Conservation (phyloP, 2,888 invertebrate species). For the Acleris literana region DNA sequence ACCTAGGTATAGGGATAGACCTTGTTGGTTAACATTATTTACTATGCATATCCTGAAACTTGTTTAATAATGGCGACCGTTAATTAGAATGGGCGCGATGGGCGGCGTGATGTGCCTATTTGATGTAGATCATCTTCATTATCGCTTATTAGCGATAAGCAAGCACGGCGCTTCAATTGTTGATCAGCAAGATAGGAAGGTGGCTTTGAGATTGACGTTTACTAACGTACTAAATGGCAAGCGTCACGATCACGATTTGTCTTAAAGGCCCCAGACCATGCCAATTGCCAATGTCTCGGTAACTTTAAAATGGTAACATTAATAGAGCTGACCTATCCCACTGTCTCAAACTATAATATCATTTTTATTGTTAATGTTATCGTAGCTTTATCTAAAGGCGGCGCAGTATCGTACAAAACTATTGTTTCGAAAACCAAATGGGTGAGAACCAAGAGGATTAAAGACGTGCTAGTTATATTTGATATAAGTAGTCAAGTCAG, state of each 20-base stretch:
- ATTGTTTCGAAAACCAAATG: no score
- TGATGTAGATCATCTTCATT: conserved; percentile 49
- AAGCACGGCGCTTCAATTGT: conserved; percentile 16
- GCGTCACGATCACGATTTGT: neutral
- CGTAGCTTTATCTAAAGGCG: no score
- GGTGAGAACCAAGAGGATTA: no score
- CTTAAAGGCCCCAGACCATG: no score
- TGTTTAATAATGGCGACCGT: conserved; percentile 33
- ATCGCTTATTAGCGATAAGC: conserved; percentile 49
- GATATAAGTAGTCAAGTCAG: no score
- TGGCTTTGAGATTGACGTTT: conserved; percentile 2
- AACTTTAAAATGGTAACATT: no score
- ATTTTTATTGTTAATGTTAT: no score
- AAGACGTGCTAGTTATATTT: no score
- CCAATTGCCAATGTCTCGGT: no score
- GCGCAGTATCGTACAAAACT: no score
- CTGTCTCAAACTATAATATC: no score
- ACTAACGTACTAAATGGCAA: neutral
- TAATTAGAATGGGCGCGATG: conserved; percentile 54
- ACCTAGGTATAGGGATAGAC: neutral
- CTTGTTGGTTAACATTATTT: neutral
- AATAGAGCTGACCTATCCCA: no score
- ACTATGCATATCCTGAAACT: conserved; percentile 29
- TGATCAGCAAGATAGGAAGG: conserved; percentile 1
- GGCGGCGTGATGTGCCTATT: conserved; percentile 46